Base-by-base conservation (phyloP, 2,797 vertebrate genomes). In the Chiroxiphia lanceolata region DNA sequence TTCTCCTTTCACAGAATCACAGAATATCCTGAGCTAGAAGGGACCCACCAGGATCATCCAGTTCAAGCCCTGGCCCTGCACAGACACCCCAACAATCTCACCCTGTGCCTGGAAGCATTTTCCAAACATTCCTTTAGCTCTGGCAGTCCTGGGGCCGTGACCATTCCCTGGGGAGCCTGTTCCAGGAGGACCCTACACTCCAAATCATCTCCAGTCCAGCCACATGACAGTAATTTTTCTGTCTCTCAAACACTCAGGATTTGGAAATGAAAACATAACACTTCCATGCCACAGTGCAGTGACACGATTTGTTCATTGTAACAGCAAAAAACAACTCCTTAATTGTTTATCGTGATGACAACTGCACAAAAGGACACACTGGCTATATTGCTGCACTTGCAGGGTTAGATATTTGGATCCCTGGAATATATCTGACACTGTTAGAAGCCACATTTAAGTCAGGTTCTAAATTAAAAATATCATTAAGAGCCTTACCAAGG, bases 241-340 rank as follows among this genome's bases (percentile, higher is more conserved):
- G 76, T 88, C 54, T 60, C 68, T 50, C 63, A 54, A 25, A 90
- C 70, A 84, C 76, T 21, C 70, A 83, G 50, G 61, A 78, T 69
- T 94, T 95, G 72, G 82, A 68, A 88, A 86, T 36, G 65, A 83
- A 89, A 91, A 76, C 22, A 11, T 80, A 48, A 90, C 44, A 40
- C 57, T 95, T 40, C 48, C 48, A 83, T 6, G 26, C 42, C 45
- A 40, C 56, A 57, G 60, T 11, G 45, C 15, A 89, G 44, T 29
- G 53, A 51, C 71, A 25, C 1, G 64, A 83, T 23, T 78, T 83
- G 76, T 31, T 70, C 76, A 60, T 91, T 94, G 81, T 86, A 81
- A 68, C 83, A 78, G 51, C n/a, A 38, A 19, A 61, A 78, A 79
- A 86, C 92, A 95, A 56, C 64, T 54, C 80, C 29, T 50, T 48